phyloP scores from a whole-genome alignment of 37 sponge, comb jelly and placozoan genomes.

The Halichondria panicea region DNA sequence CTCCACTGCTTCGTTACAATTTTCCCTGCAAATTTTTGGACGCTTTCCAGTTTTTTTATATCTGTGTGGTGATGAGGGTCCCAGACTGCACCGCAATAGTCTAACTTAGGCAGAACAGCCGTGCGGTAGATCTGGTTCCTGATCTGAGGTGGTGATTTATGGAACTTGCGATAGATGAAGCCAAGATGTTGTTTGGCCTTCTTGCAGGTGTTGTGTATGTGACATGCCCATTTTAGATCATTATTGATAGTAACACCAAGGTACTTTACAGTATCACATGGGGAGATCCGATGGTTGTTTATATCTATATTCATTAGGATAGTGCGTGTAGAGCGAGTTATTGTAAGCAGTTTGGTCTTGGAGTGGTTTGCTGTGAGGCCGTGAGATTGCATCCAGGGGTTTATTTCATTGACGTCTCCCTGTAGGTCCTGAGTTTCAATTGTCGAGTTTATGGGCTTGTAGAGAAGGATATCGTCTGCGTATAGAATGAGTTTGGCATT shows the following conservation, averaged over 20 bases:
- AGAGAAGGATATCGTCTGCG: slow-evolving; percentile 33
- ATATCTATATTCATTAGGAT: not conserved
- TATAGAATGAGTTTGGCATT: slow-evolving; percentile 8
- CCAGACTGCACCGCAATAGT: slow-evolving; percentile 25
- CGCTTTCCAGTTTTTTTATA: not conserved
- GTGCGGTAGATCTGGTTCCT: slow-evolving; percentile 3
- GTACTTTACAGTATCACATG: not conserved
- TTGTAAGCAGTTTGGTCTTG: slow-evolving; percentile 4
- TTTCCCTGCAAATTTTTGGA: slow-evolving; percentile 12
- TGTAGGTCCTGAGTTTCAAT: slow-evolving; percentile 6
- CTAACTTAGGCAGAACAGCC: slow-evolving; percentile 6
- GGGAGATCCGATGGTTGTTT: not conserved
- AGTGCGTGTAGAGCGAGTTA: not conserved
- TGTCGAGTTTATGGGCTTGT: slow-evolving; percentile 4
- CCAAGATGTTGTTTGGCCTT: slow-evolving; percentile 36
- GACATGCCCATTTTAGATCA: slow-evolving; percentile 20
- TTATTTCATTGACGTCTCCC: not conserved
- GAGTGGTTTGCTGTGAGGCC: slow-evolving; percentile 13
- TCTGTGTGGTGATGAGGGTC: slow-evolving; percentile 2
- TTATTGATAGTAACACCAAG: slow-evolving; percentile 23
- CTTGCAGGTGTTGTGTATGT: slow-evolving; percentile 5
- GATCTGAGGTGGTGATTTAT: not conserved
- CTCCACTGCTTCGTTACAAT: slow-evolving; percentile 2
- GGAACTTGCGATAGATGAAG: slow-evolving; percentile 4
- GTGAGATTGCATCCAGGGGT: not conserved